Base-by-base conservation (phyloP, 1,140 invertebrate genomes). In the Hylaeus volcanicus region DNA sequence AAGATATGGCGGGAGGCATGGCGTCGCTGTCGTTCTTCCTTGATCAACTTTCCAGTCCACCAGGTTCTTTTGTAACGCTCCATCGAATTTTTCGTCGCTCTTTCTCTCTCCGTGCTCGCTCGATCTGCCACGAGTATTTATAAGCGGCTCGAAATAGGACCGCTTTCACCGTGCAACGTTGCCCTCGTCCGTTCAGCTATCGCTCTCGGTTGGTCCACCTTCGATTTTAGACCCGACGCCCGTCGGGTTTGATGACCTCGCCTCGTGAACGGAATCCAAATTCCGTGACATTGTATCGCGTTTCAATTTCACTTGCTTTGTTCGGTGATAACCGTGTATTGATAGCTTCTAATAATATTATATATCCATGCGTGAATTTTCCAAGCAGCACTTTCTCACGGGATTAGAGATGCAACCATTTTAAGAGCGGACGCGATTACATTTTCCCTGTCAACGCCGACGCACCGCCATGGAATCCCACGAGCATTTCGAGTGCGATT, bases 1-100 rank as follows among this genome's bases (percentile, higher is more conserved):
- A 78, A 64, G 76, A 69, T 60, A 88, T 88, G 86, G 86, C 85
- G 75, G 69, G 11, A 11, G 56, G 11, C 51, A 87, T 88, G 86
- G 82, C 85, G 82, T 74, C 61, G 72, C 39, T 15, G 26, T 48
- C 41, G 37, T 63, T 83, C 45, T 26, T 58, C 26, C 26, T 26
- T 26, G 26, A 26, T 26, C 26, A 26, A 26, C 26, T 26, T 26
- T 26, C 26, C 26, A 26, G 26, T 26, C 65, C 61, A 48, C 56
- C 56, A 73, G 43, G 55, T n/a, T 68, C 74, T 81, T 86, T 86
- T 66, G 39, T 84, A 74, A 84, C 43, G 60, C 43, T 11, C 15
- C 53, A 5, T 55, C 51, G 39, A 53, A 58, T 74, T 84, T 78
- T 86, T 76, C 51, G 39, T 56, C 14, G 15, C 12, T 14, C 3